Percentiles rank a stretch among this genome's conserved stretches.
phyloP scores from a whole-genome alignment of 2,888 invertebrate species.

The Portevinia maculata region DNA sequence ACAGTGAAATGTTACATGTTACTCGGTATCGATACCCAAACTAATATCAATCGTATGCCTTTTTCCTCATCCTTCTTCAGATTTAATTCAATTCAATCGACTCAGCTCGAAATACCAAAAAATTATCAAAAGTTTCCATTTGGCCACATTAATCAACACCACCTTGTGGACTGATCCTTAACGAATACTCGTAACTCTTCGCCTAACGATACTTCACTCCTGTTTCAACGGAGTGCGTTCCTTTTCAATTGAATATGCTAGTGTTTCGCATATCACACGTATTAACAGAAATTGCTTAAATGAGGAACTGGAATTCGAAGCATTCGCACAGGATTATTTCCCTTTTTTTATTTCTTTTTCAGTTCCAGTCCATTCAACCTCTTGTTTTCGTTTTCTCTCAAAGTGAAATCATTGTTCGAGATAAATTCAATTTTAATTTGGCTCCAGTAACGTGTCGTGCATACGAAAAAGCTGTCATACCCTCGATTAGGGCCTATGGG shows the following conservation, averaged over 20 bases:
- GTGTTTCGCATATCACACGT: constrained; percentile 2
- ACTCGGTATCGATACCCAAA: too few relatives aligned
- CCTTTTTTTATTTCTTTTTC: background rate
- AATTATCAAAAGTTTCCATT: background rate
- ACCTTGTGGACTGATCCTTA: constrained; percentile 7
- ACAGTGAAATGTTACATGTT: too few relatives aligned
- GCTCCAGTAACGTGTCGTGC: background rate
- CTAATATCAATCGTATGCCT: background rate
- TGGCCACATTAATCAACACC: background rate
- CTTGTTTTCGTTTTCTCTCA: background rate
- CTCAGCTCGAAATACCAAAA: constrained; percentile 4
- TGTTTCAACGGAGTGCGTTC: constrained; percentile 7
- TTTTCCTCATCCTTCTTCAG: background rate
- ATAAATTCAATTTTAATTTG: constrained; percentile 27
- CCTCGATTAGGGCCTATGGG: background rate
- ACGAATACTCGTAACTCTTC: constrained; percentile 24
- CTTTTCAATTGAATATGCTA: constrained; percentile 13
- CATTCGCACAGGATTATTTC: background rate
- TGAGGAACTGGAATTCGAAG: constrained; percentile 1
- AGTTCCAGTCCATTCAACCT: background rate
- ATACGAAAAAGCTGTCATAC: background rate
- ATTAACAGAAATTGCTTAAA: constrained; percentile 2
- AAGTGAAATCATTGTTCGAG: constrained; percentile 14
- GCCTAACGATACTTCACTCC: constrained; percentile 15
- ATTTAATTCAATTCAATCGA: constrained; percentile 30